Conservation (phyloP, 2,113 vertebrate genomes). For the Oryzias celebensis region DNA sequence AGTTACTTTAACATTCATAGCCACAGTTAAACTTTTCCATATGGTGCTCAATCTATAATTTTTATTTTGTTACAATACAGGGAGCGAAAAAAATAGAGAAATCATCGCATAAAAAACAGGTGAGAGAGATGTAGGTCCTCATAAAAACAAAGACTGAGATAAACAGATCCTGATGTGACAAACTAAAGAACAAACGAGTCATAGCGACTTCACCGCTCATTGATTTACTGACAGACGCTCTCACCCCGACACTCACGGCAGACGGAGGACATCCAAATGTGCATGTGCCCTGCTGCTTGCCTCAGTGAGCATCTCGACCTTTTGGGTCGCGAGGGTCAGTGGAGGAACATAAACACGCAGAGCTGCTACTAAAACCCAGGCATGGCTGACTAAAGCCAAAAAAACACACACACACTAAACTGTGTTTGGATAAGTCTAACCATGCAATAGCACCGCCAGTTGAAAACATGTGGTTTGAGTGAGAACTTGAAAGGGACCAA, state of each 20-base stretch:
- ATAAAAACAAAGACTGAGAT: background rate
- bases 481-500: constrained; percentile 58
- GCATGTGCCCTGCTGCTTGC: constrained; percentile 54
- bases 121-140: background rate
- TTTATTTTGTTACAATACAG: background rate
- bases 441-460: constrained; percentile 63
- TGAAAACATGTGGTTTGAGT: constrained; percentile 59
- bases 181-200: background rate
- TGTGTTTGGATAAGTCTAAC: constrained; percentile 70
- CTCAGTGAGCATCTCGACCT: constrained; percentile 58
- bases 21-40: background rate
- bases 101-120: background rate
- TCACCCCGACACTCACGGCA: constrained; percentile 28
- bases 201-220: background rate
- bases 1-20: background rate
- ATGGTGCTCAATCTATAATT: background rate
- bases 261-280: constrained; percentile 60
- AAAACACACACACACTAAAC: constrained; percentile 48
- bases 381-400: constrained; percentile 42
- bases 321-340: constrained; percentile 62
- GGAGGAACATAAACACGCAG: constrained; percentile 67
- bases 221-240: constrained; percentile 28
- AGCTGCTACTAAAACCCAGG: constrained; percentile 59
- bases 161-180: background rate
- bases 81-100: background rate